Percentiles rank a stretch among this genome's conserved stretches.
These are phyloP conservation scores for Dryoscopus gambensis DNA, from an alignment of 2,113 vertebrate genomes.

Conservation along the genomic window DNA sequence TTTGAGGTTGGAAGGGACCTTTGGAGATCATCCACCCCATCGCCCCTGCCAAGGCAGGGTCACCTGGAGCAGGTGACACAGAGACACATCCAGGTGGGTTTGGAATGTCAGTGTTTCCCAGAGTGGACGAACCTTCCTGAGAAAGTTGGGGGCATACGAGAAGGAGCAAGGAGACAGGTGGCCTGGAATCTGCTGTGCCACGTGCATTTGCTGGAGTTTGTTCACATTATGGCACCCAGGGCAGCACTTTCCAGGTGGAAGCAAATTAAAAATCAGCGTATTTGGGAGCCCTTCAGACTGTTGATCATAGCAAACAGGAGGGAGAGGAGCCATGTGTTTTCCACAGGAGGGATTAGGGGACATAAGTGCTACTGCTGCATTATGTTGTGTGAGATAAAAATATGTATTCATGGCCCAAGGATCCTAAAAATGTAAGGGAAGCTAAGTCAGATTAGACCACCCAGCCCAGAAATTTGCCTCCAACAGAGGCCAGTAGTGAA, in stretches of 20 bases:
- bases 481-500: neutral
- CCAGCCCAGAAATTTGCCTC: neutral
- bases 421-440: neutral
- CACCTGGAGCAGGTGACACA: neutral
- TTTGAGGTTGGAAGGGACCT: neutral
- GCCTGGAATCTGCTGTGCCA: neutral
- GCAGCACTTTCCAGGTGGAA: neutral
- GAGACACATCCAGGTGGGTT: neutral
- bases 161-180: neutral
- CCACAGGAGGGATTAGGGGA: neutral
- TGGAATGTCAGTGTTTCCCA: neutral
- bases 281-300: neutral
- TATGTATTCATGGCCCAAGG: neutral
- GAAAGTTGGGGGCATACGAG: neutral
- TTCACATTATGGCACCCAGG: neutral
- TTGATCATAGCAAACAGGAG: neutral
- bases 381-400: neutral
- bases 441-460: neutral
- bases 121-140: neutral
- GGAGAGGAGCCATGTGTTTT: neutral
- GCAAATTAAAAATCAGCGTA: neutral
- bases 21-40: neutral
- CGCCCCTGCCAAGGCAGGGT: accelerated
- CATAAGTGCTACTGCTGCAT: neutral
- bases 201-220: neutral